Percentiles rank a stretch among this genome's conserved stretches.
phyloP scores from a whole-genome alignment of 2,888 invertebrate species.

The Cataglyphis albicans region DNA sequence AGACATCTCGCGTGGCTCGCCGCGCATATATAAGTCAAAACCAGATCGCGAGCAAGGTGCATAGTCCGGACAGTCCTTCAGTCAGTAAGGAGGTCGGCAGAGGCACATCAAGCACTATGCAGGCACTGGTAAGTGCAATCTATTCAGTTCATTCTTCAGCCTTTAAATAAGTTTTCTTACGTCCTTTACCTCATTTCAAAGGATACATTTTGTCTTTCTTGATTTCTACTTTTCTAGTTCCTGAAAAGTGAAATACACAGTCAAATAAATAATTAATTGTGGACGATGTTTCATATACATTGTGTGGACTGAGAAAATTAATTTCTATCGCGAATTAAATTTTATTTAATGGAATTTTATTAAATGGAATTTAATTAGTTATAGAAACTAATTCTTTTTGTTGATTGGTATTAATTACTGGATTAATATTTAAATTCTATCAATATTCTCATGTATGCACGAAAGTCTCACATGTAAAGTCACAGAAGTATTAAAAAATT shows the following conservation, averaged over 20 bases:
- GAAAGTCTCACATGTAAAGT: background rate
- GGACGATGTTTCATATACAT: background rate
- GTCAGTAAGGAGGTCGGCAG: slow-evolving; percentile 76
- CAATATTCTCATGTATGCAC: background rate
- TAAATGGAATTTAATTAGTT: background rate
- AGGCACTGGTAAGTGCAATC: slow-evolving; percentile 70
- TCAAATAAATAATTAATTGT: background rate
- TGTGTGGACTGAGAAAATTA: background rate
- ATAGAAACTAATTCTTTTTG: background rate
- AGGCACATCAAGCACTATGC: slow-evolving; percentile 64
- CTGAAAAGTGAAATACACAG: background rate
- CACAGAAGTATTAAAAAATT: background rate
- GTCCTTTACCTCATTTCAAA: background rate
- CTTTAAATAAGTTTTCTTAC: background rate
- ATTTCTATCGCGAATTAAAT: background rate
- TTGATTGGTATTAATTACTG: background rate
- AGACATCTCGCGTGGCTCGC: slow-evolving; percentile 65
- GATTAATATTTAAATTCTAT: background rate
- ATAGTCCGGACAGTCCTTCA: slow-evolving; percentile 79
- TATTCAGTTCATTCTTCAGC: background rate
- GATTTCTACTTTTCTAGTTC: background rate
- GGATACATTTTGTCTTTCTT: background rate
- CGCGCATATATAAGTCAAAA: slow-evolving; percentile 79
- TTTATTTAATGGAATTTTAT: background rate
- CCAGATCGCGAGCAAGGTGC: slow-evolving; percentile 77